Percentiles rank a stretch among this genome's conserved stretches.
Conservation (phyloP, 2,797 vertebrate species). For the Gadopsis marmoratus region DNA sequence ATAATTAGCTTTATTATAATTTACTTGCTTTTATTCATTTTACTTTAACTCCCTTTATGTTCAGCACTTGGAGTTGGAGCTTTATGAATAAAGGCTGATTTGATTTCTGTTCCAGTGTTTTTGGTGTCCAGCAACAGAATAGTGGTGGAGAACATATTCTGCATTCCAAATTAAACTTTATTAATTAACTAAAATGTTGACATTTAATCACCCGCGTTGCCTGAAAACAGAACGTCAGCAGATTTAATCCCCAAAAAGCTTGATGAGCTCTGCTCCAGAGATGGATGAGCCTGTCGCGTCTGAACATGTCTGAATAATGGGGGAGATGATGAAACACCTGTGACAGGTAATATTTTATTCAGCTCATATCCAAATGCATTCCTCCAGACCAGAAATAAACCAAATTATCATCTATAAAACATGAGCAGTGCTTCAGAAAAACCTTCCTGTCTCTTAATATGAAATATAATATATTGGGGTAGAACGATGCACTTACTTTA, state of each 20-base stretch:
- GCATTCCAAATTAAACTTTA: no score
- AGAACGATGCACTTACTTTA: neutral
- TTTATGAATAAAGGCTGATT: no score
- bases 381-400: slow-evolving; percentile 17
- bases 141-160: no score
- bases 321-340: slow-evolving; percentile 20
- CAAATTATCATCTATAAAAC: slow-evolving; percentile 17
- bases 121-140: no score
- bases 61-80: no score
- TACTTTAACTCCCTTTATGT: no score
- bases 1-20: no score
- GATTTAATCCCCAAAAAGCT: neutral
- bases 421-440: neutral
- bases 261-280: neutral
- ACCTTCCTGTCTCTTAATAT: neutral
- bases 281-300: slow-evolving; percentile 19
- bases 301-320: slow-evolving; percentile 19
- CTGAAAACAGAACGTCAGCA: neutral
- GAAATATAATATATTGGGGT: neutral
- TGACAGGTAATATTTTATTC: slow-evolving; percentile 1
- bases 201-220: no score
- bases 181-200: no score
- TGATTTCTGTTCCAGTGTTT: no score
- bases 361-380: slow-evolving; percentile 5
- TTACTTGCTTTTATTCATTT: no score